phyloP scores from a whole-genome alignment of 1,140 invertebrate species.

The Apis cerana region DNA sequence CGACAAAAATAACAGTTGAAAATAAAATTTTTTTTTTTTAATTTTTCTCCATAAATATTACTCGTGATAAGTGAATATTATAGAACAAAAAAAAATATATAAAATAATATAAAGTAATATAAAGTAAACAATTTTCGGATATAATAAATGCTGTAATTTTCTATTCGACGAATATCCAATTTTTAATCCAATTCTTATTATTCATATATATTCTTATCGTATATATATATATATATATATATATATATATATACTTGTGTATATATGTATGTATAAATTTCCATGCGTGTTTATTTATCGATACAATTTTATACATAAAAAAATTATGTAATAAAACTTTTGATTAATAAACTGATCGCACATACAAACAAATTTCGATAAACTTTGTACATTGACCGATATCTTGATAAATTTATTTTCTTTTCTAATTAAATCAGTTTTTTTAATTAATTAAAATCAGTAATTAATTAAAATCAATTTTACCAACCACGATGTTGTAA shows the following conservation, averaged over 20 bases:
- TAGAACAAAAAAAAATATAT: not conserved
- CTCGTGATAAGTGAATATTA: too few species aligned
- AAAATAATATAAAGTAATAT: not conserved
- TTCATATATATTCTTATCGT: too few species aligned
- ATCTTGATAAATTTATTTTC: constrained; percentile 16
- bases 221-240: too few species aligned
- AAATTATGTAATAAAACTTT: too few species aligned
- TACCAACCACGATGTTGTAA: not conserved
- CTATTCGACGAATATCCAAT: constrained; percentile 20
- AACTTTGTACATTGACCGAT: not conserved
- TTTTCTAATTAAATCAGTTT: not conserved
- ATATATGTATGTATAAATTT: too few species aligned
- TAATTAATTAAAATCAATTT: too few species aligned
- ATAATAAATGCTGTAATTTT: not conserved
- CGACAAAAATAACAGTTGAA: not conserved
- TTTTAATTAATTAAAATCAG: too few species aligned
- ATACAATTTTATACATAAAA: constrained; percentile 15
- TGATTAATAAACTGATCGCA: not conserved
- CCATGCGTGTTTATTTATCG: constrained; percentile 26
- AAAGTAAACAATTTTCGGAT: not conserved
- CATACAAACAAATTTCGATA: not conserved
- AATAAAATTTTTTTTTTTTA: not conserved
- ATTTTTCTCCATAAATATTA: too few species aligned
- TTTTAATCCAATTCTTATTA: constrained; percentile 7
- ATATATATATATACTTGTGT: too few species aligned